Base-by-base conservation (phyloP, 2,113 vertebrate genomes). In the Oreochromis spilurus region DNA sequence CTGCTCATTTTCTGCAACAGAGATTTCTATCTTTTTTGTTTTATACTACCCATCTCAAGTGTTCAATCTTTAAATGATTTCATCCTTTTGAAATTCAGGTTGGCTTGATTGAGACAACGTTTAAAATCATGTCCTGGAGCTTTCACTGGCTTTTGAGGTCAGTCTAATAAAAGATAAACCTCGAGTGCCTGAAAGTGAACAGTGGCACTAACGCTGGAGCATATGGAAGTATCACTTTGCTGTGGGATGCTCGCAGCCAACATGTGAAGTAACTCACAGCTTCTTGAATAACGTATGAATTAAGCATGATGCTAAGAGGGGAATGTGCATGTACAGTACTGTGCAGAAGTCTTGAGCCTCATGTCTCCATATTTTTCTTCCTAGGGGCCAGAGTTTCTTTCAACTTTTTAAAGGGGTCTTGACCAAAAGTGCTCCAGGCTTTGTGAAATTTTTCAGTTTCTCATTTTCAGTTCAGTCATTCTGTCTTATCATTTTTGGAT, bases 211-310 rank as follows among this genome's bases (percentile, higher is more conserved):
- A 84, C 50, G 34, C 83, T 8, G 65, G 9, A 38, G 84, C 80
- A 72, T 83, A 85, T 75, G 48, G 75, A 85, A 31, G 31, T 79
- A 84, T 92, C 84, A 79, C 80, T 26, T 78, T 16, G 88, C 83
- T 79, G 52, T 24, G 82, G 55, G 67, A 78, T 78, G 58, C 78
- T 85, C 80, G 52, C 65, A 24, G 83, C 50, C 11, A 81, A 84
- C 90, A 91, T 43, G 86, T 87, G 79, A 93, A 93, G 91, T 87
- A 84, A 88, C 91, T 91, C 78, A 34, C 84, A 34, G 70, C 70
- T 78, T 70, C 40, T 40, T 62, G 62, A 91, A 91, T 84, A 81
- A 65, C 40, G 13, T 72, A 93, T 95, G 91, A 95, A 95, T 95
- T 88, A 95, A 90, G 87, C 26, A 94, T 94, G 94, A 88, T 31